A percentile compares a stretch with the other conserved stretches of the same genome.
phyloP scores from a whole-genome alignment of 2,113 vertebrate genomes.

The Thalassoma bifasciatum region DNA sequence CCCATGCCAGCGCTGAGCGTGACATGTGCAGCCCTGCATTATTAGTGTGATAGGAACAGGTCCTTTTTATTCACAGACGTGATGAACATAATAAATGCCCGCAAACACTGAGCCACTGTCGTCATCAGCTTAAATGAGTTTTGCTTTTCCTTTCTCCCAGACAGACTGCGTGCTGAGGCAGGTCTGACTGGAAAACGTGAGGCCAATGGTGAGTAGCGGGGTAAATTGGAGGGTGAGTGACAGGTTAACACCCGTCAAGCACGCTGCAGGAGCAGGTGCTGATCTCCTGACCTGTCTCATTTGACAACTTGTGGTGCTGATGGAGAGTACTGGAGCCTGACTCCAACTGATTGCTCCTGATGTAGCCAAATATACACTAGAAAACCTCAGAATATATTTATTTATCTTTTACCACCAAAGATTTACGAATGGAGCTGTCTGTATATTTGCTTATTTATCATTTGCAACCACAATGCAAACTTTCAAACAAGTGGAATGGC shows the following conservation, averaged over 20 bases:
- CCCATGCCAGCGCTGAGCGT: constrained; percentile 63
- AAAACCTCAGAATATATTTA: constrained; percentile 21
- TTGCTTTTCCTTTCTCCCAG: constrained; percentile 22
- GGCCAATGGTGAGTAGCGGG: constrained; percentile 29
- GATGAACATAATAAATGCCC: constrained; percentile 63
- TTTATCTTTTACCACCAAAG: not conserved
- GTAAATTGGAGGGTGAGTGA: constrained; percentile 62
- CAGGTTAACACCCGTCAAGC: constrained; percentile 60
- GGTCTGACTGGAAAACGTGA: constrained; percentile 43
- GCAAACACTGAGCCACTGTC: constrained; percentile 20
- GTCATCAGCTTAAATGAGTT: constrained; percentile 57
- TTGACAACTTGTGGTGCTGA: constrained; percentile 58
- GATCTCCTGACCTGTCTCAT: constrained; percentile 63
- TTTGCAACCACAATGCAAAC: not conserved
- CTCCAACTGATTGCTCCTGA: constrained; percentile 56
- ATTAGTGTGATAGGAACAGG: constrained; percentile 73
- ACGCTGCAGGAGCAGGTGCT: constrained; percentile 66
- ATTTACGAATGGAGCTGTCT: not conserved
- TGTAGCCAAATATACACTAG: constrained; percentile 42
- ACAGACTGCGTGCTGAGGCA: constrained; percentile 14
- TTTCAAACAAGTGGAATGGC: not conserved
- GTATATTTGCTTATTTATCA: constrained; percentile 7
- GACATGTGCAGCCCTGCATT: constrained; percentile 64
- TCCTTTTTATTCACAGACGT: constrained; percentile 67
- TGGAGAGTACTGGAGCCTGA: constrained; percentile 51